A percentile compares a stretch with the other conserved stretches of the same genome.
Conservation (phyloP, 2,888 invertebrate genomes). For the Danaus chrysippus region DNA sequence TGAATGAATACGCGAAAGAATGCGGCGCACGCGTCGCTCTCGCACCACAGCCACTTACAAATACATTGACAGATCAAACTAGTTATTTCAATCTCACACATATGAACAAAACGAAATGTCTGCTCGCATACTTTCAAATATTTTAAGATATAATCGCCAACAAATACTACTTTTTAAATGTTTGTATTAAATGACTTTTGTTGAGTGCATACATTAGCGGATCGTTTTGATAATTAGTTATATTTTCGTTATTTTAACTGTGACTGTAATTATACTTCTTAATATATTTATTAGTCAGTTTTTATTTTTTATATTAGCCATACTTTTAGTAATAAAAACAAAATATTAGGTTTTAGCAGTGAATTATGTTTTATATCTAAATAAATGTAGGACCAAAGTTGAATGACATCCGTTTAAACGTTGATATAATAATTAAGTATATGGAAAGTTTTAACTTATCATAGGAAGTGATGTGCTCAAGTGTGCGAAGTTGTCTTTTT, state of each 20-base stretch:
- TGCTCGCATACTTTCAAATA: constrained; percentile 20
- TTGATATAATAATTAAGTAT: constrained; percentile 32
- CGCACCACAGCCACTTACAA: constrained; percentile 18
- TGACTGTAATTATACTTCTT: not conserved
- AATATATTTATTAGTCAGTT: not conserved
- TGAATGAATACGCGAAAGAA: constrained; percentile 27
- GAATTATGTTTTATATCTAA: not conserved
- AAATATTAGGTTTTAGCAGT: too few relatives aligned
- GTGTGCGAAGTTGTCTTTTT: constrained; percentile 59
- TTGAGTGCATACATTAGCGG: not conserved
- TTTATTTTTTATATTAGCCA: too few relatives aligned
- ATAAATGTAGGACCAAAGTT: constrained; percentile 11
- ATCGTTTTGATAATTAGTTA: not conserved
- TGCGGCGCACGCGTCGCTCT: constrained; percentile 28
- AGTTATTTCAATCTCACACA: constrained; percentile 31
- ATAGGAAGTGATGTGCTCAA: constrained; percentile 58
- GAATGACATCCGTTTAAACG: constrained; percentile 19
- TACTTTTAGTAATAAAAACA: too few relatives aligned
- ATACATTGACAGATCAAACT: constrained; percentile 29
- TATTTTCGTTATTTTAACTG: not conserved
- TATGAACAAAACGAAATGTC: constrained; percentile 23
- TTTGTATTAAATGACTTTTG: not conserved
- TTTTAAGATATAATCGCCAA: constrained; percentile 7
- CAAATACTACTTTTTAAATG: not conserved
- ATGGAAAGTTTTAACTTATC: constrained; percentile 51